phyloP scores from a whole-genome alignment of 2,888 invertebrate species.

The Sphaeridia pumilis region DNA sequence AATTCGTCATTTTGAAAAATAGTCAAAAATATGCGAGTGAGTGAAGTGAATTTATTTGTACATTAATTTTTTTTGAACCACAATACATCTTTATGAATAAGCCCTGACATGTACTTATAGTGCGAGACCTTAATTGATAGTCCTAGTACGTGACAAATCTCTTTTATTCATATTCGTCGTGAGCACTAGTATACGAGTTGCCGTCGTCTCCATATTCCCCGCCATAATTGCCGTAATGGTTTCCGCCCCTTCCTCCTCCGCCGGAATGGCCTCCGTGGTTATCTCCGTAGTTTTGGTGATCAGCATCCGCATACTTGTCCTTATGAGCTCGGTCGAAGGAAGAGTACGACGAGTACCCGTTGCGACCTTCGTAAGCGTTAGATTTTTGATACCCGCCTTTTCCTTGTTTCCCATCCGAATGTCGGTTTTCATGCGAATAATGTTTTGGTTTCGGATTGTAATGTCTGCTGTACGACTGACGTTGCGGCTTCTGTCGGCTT shows the following conservation, averaged over 20 bases:
- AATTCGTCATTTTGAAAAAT: no score
- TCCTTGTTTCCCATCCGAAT: slow-evolving; percentile 14
- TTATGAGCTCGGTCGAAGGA: slow-evolving; percentile 15
- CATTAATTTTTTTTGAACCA: no score
- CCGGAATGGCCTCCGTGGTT: slow-evolving; percentile 9
- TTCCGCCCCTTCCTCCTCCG: slow-evolving; percentile 4
- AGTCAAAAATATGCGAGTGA: no score
- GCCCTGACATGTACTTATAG: no score
- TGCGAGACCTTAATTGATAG: no score
- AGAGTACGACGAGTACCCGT: slow-evolving; percentile 13
- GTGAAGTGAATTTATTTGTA: no score
- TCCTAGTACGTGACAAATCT: no score
- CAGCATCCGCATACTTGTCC: slow-evolving; percentile 12
- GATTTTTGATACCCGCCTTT: slow-evolving; percentile 16
- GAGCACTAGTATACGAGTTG: slow-evolving; percentile 8
- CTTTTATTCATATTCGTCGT: slow-evolving; percentile 12
- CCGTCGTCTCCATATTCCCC: slow-evolving; percentile 14
- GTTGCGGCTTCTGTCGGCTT: slow-evolving; percentile 1
- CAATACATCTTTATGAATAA: no score
- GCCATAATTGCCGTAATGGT: slow-evolving; percentile 7
- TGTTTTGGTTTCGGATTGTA: slow-evolving; percentile 14
- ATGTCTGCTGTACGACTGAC: slow-evolving; percentile 15
- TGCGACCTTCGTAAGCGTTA: slow-evolving; percentile 12
- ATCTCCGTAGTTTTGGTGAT: slow-evolving; percentile 14
- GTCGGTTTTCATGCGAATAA: slow-evolving; percentile 13